Evolutionary conservation across 2,797 vertebrate genomes (phyloP), one percentile per base, ranked within the genome.

Genomic region (Protonibea diacanthus): DNA sequence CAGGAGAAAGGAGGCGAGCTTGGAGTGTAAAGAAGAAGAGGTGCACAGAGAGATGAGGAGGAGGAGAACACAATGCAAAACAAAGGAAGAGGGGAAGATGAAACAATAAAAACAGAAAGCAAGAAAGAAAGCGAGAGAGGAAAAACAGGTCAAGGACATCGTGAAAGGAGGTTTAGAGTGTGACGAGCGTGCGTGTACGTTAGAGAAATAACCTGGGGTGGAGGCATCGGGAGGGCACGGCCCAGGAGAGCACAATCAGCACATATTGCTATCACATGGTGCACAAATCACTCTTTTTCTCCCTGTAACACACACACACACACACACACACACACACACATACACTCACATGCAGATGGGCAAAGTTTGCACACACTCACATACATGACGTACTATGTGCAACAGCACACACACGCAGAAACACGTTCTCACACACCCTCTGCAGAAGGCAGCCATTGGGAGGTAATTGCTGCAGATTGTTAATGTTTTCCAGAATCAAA

Each of bases 401-500:
- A 78, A 27, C 74, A 75, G 62, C 66, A 81, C 29, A 45, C 23
- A 33, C 44, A 55, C 23, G 82, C 14, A 72, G 6, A 76, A 5
- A 53, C 70, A 45, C 33, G 40, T 25, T 78, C 56, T 44, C 52
- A 27, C 76, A 62, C 80, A 79, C 69, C 20, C 52, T 58, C 29
- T 52, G 78, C 87, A 90, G 74, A 86, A 86, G 83, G 87, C 79
- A 87, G 78, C 82, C 75, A 86, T 82, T 81, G 87, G 71, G 83
- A 66, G 59, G 71, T 90, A 92, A 92, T 92, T 88, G 84, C 66
- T 57, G 59, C 78, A 80, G 86, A 91, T 86, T 87, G 88, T 88
- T 91, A 88, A 91, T 88, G 83, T 63, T 90, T 89, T 83, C 85
- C 86, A 90, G 88, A 72, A 82, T 90, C 81, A 88, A 86, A 80